Percentiles rank a stretch among this genome's conserved stretches.
These are phyloP conservation scores for Babyrousa celebensis DNA, from an alignment of 2,797 vertebrate genomes.

Conservation along the genomic window DNA sequence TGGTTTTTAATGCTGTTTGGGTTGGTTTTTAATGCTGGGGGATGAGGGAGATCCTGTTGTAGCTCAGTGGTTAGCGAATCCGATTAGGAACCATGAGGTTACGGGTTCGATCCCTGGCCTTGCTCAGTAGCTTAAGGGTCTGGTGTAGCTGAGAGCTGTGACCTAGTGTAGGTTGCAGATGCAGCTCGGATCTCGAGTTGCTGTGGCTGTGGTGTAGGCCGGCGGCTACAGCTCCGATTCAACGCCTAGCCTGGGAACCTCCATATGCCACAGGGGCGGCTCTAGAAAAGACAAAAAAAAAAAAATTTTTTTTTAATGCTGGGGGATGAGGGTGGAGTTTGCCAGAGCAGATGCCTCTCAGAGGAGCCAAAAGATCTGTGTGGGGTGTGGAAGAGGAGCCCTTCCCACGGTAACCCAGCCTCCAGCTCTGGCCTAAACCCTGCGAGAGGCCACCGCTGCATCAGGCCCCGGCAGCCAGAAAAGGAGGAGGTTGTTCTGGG, in stretches of 20 bases:
- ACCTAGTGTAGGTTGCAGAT: too few species aligned
- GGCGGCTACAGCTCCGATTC: too few species aligned
- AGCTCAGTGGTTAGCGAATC: too few species aligned
- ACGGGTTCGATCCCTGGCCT: too few species aligned
- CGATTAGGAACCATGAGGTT: too few species aligned
- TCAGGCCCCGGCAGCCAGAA: neutral
- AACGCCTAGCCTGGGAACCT: too few species aligned
- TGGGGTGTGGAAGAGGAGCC: neutral
- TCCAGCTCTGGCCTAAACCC: neutral
- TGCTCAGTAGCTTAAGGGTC: too few species aligned
- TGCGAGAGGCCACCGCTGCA: constrained; percentile 6
- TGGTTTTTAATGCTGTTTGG: neutral
- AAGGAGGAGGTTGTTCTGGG: neutral
- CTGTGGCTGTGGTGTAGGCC: too few species aligned
- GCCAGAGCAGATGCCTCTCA: constrained; percentile 46
- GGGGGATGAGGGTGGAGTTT: neutral
- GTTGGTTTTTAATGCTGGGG: neutral
- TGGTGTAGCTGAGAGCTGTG: too few species aligned
- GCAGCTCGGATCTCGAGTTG: too few species aligned
- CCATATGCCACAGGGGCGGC: too few species aligned
- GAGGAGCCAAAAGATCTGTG: neutral
- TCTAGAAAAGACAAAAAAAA: too few species aligned
- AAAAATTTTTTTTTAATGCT: neutral
- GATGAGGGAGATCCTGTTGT: neutral
- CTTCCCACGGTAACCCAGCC: neutral